Base-by-base conservation (phyloP, 2,113 vertebrate species). In the Emydocephalus ijimae region DNA sequence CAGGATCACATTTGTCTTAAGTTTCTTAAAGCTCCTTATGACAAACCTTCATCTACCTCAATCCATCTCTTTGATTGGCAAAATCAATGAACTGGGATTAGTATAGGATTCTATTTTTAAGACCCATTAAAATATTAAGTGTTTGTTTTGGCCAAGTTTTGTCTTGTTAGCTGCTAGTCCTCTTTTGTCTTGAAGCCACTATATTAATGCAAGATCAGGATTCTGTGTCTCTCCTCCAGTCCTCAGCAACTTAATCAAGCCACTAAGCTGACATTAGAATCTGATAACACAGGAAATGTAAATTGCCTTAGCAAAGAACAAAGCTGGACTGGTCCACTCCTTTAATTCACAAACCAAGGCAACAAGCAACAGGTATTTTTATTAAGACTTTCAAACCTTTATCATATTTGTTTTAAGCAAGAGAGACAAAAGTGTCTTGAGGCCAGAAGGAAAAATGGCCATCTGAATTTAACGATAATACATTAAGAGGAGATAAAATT, bases 341-440 rank as follows among this genome's bases (percentile, higher is more conserved):
- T 81, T 9, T 43, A 43, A 81, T 81, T 81, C 74, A 81, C 11
- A 81, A 93, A 54, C 56, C 55, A 45, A 93, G 50, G 48, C 1
- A 18, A 45, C 26, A 54, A 89, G 55, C 74, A 92, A 88, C 69
- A 89, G 57, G 3, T 29, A 26, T 54, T 52, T 93, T 91, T 93
- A 93, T 93, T 93, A 45, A 55, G 87, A 69, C 69, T 91, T 91
- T 55, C 69, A 86, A 64, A 55, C 56, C n/a, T 89, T 89, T 55
- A 54, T 43, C 74, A 87, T 50, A 45, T 91, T 23, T 45, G 23
- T 85, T 54, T 43, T 21, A 45, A 85, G 43, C 55, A 34, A 20
- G 39, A 85, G 4, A 34, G 34, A 57, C 69, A 85, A 89, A 92
- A 89, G 43, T 85, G 92, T 55, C 88, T 81, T 59, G 43, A 29